Percentiles rank a stretch among this genome's conserved stretches.
These are phyloP conservation scores for Philonicus albiceps DNA, from an alignment of 2,888 invertebrate species.

Conservation along the genomic window DNA sequence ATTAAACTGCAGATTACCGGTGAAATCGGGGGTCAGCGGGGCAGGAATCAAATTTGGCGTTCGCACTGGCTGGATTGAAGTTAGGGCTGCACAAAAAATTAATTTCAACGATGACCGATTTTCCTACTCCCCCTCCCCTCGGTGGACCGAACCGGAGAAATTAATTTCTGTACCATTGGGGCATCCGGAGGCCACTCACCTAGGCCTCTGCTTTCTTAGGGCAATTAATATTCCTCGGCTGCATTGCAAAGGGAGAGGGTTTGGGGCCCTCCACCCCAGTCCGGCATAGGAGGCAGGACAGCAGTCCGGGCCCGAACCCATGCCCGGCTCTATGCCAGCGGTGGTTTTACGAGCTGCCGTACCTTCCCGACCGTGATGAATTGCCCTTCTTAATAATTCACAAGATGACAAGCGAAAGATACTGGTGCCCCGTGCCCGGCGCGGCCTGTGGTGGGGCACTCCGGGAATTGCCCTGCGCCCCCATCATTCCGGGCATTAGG, in stretches of 20 bases:
- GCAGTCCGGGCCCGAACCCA: not conserved
- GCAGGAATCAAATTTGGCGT: not conserved
- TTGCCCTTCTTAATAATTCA: constrained; percentile 36
- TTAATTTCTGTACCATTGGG: constrained; percentile 12
- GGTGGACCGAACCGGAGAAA: not conserved
- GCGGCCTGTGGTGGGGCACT: not conserved
- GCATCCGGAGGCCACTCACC: constrained; percentile 10
- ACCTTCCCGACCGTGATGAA: constrained; percentile 21
- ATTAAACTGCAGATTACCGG: constrained; percentile 27
- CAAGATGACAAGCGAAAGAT: constrained; percentile 31
- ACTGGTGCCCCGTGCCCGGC: not conserved
- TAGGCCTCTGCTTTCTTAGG: not conserved
- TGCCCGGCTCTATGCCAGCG: not conserved
- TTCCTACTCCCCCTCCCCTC: not conserved
- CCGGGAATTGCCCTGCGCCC: not conserved
- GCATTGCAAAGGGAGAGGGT: not conserved
- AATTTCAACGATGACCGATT: not conserved
- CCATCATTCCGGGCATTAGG: not conserved
- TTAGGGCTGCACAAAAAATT: not conserved
- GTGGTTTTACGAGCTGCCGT: not conserved
- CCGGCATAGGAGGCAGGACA: not conserved
- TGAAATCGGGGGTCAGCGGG: not conserved
- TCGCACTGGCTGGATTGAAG: not conserved
- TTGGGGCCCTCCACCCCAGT: not conserved
- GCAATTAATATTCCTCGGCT: constrained; percentile 26